These are phyloP conservation scores for Sycobia sp. DNA, from an alignment of 1,140 invertebrate genomes.

Conservation along the genomic window DNA sequence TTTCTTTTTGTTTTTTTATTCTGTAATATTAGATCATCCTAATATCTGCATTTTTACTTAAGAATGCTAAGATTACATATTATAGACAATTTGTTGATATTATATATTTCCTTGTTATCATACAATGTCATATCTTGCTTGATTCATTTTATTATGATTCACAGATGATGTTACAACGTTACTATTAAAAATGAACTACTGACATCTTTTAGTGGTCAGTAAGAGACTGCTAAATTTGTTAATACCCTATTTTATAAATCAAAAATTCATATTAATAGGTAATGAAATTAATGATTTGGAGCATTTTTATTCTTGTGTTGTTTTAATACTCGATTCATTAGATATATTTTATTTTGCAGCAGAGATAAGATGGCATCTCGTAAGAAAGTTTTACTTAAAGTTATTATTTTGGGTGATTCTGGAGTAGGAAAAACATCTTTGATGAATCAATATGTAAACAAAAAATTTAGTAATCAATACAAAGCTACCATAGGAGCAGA, in stretches of 20 bases:
- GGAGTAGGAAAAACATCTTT: conserved; percentile 99
- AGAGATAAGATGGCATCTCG: conserved; percentile 80
- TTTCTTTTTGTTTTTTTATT: background rate
- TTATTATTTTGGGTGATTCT: conserved; percentile 97
- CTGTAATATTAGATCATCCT: background rate
- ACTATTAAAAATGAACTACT: conserved; percentile 6
- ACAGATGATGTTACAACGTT: conserved; percentile 11
- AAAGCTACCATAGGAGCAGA: conserved; percentile 99
- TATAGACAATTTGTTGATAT: background rate
- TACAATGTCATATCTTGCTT: background rate
- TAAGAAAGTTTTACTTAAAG: conserved; percentile 96
- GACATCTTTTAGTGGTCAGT: background rate
- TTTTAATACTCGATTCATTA: background rate
- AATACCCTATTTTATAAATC: background rate
- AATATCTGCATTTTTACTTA: background rate
- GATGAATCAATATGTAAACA: conserved; percentile 99
- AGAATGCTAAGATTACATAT: background rate
- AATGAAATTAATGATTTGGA: background rate
- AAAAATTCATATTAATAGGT: background rate
- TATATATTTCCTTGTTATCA: background rate
- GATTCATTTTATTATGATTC: conserved; percentile 7
- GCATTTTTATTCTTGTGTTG: background rate
- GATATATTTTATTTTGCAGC: conserved; percentile 7
- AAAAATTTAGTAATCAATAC: conserved; percentile 99
- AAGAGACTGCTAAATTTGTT: background rate